These are phyloP conservation scores for Lycopodina hypogea DNA, from an alignment of 37 sponge, comb jelly and placozoan genomes.

Conservation along the genomic window DNA sequence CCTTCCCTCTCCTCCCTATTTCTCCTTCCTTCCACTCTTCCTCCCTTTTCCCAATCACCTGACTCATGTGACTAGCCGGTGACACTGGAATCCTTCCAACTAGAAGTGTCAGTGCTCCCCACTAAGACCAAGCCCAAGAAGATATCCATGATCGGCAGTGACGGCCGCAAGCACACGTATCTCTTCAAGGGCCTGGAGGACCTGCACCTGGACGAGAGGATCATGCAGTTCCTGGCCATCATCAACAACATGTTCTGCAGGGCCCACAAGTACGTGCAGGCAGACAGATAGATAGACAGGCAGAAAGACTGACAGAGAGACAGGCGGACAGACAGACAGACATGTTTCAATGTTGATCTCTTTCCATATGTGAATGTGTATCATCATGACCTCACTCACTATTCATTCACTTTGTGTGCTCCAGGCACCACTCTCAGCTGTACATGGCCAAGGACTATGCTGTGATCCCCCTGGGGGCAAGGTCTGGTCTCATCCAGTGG, in stretches of 20 bases:
- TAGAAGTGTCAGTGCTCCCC: constrained; percentile 89
- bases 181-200: constrained; percentile 97
- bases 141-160: constrained; percentile 93
- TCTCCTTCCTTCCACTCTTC: neutral
- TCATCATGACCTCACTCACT: neutral
- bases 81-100: constrained; percentile 72
- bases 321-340: neutral
- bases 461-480: constrained; percentile 93
- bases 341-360: neutral
- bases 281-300: too few species aligned
- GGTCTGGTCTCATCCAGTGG: constrained; percentile 98
- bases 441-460: constrained; percentile 92
- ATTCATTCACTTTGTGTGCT: neutral
- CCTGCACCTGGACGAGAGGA: constrained; percentile 94
- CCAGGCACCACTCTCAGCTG: constrained; percentile 69
- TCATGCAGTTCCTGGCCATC: constrained; percentile 97
- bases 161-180: constrained; percentile 94
- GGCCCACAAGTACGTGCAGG: constrained; percentile 61
- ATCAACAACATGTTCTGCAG: constrained; percentile 92
- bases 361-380: neutral
- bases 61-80: constrained; percentile 43
- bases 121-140: constrained; percentile 99
- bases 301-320: too few species aligned
- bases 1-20: neutral
- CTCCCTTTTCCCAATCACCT: neutral